Evolutionary conservation across 2,113 vertebrate genomes (phyloP).

Genomic region (Hiodon alosoides): DNA sequence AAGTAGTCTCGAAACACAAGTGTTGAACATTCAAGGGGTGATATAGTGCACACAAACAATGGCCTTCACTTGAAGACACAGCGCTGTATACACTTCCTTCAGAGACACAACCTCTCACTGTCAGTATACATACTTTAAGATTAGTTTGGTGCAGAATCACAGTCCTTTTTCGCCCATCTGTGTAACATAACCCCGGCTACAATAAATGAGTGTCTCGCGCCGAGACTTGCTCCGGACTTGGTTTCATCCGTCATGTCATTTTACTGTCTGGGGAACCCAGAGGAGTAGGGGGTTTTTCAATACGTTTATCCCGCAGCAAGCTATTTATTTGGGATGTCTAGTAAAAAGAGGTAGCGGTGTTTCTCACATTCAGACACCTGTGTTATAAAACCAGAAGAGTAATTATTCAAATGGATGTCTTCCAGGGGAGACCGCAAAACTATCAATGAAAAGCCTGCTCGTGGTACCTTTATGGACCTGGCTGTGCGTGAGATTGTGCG

Average conservation of each 20-base stretch:
- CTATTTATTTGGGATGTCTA: constrained; percentile 23
- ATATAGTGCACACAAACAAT: too few species aligned
- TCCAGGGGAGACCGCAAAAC: neutral
- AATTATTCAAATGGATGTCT: constrained; percentile 7
- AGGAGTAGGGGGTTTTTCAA: constrained; percentile 19
- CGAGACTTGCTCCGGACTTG: neutral
- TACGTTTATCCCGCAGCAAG: constrained; percentile 20
- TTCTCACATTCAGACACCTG: constrained; percentile 13
- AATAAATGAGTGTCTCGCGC: constrained; percentile 12
- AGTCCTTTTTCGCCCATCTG: constrained; percentile 7
- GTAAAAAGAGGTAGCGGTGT: neutral
- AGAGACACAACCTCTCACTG: neutral
- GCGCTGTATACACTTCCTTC: neutral
- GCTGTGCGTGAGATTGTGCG: neutral
- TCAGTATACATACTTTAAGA: neutral
- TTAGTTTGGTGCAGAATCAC: neutral
- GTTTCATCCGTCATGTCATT: constrained; percentile 22
- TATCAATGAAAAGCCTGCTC: neutral
- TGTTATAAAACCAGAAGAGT: constrained; percentile 3
- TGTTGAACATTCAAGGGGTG: too few species aligned
- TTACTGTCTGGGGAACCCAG: constrained; percentile 14
- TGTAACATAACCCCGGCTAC: neutral
- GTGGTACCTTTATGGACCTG: neutral
- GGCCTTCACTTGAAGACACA: neutral
- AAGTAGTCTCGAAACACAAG: too few species aligned